Evolutionary conservation across 1,140 invertebrate genomes (phyloP).

Genomic region (Atta colombica): DNA sequence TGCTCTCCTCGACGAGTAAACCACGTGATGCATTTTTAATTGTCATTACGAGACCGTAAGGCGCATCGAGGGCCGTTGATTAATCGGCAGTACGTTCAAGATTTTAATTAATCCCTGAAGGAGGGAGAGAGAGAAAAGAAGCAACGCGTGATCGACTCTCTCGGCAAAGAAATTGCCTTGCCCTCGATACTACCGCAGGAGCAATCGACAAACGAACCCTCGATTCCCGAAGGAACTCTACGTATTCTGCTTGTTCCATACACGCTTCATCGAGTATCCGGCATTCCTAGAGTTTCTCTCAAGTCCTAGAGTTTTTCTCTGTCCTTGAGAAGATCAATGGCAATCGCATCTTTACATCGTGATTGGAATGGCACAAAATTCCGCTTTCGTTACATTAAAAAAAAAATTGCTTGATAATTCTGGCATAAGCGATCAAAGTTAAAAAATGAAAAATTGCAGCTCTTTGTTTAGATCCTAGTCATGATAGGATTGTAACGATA

Average conservation of each 20-base stretch:
- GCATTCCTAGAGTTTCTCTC: conserved; percentile 67
- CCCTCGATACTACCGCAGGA: conserved; percentile 61
- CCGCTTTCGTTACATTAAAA: not conserved
- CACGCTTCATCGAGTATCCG: conserved; percentile 61
- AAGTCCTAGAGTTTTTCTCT: conserved; percentile 60
- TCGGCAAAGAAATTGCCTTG: conserved; percentile 73
- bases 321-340: conserved; percentile 29
- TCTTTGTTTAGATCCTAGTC: not conserved
- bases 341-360: conserved; percentile 24
- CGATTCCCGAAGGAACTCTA: conserved; percentile 73
- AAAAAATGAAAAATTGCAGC: not conserved
- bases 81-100: conserved; percentile 74
- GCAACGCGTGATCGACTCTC: conserved; percentile 55
- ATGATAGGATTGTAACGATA: not conserved
- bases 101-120: conserved; percentile 73
- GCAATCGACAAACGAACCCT: conserved; percentile 73
- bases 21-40: conserved; percentile 75
- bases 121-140: not conserved
- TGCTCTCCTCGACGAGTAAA: conserved; percentile 62
- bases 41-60: conserved; percentile 66
- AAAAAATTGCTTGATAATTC: not conserved
- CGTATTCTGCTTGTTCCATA: conserved; percentile 57
- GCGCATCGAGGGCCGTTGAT: conserved; percentile 73
- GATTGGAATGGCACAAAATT: conserved; percentile 32
- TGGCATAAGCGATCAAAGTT: not conserved